Evolutionary conservation across 2,113 vertebrate species (phyloP).

Genomic region (Heliornis fulica): DNA sequence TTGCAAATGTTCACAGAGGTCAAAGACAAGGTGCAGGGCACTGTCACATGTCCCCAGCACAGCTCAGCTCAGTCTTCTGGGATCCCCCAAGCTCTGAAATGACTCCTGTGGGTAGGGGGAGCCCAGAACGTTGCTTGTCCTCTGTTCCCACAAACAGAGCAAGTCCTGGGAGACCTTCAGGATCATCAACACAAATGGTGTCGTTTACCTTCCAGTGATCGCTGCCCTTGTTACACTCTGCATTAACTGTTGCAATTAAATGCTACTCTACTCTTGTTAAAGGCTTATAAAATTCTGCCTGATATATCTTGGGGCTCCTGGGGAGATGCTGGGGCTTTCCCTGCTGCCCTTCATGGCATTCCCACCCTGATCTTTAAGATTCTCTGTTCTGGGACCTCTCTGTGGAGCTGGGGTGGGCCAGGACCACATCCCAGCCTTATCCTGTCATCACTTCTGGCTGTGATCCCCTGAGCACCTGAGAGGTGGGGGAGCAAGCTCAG

Average conservation of each 20-base stretch:
- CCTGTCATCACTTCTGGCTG: background rate
- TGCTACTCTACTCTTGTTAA: fast-evolving
- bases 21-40: background rate
- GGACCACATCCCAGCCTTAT: fast-evolving
- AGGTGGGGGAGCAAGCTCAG: fast-evolving
- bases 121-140: background rate
- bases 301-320: background rate
- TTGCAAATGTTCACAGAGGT: background rate
- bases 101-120: background rate
- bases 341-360: fast-evolving
- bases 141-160: background rate
- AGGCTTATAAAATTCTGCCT: background rate
- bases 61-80: background rate
- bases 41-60: background rate
- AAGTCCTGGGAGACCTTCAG: background rate
- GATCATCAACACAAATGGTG: background rate
- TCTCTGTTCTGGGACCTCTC: background rate
- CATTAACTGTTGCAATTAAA: background rate
- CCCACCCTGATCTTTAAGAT: background rate
- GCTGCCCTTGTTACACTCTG: fast-evolving
- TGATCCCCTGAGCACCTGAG: background rate
- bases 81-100: background rate
- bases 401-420: background rate
- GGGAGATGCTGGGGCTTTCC: background rate
- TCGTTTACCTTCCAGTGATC: background rate